Evolutionary conservation across 2,888 invertebrate species (phyloP).

Genomic region (Liopterus haemorrhoidalis): DNA sequence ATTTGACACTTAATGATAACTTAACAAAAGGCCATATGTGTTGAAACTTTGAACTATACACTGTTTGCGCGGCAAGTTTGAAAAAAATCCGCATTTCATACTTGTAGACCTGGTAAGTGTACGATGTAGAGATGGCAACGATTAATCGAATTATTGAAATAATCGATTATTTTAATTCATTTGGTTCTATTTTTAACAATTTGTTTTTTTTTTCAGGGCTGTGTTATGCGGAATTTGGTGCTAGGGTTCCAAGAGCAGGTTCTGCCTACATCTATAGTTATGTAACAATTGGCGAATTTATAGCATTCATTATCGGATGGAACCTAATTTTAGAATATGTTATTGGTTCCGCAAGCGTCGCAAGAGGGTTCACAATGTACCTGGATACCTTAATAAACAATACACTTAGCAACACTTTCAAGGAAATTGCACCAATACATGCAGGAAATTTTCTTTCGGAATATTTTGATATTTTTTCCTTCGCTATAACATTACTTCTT

Average conservation of each 20-base stretch:
- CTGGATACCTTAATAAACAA: conserved; percentile 63
- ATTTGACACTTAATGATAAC: no score
- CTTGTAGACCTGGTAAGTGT: no score
- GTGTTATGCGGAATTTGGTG: conserved; percentile 89
- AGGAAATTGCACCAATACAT: conserved; percentile 59
- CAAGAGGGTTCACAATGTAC: conserved; percentile 70
- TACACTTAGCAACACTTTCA: conserved; percentile 59
- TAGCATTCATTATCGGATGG: conserved; percentile 91
- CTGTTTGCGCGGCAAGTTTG: no score
- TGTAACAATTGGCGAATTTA: conserved; percentile 85
- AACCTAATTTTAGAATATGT: conserved; percentile 85
- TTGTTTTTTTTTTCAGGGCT: conserved; percentile 53
- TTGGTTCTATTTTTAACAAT: no score
- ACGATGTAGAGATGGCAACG: no score
- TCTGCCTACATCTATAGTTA: conserved; percentile 92
- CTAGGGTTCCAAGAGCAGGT: conserved; percentile 80
- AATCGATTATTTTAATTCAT: no score
- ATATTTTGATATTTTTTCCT: conserved; percentile 74
- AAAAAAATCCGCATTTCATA: no score
- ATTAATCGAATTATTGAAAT: no score
- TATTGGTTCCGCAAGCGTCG: conserved; percentile 78
- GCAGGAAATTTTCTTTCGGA: conserved; percentile 58
- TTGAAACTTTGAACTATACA: no score
- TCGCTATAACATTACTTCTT: conserved; percentile 62
- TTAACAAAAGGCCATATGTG: no score